Percentiles rank a stretch among this genome's conserved stretches.
phyloP scores from a whole-genome alignment of 2,888 invertebrate genomes.

The Drosophila differens region DNA sequence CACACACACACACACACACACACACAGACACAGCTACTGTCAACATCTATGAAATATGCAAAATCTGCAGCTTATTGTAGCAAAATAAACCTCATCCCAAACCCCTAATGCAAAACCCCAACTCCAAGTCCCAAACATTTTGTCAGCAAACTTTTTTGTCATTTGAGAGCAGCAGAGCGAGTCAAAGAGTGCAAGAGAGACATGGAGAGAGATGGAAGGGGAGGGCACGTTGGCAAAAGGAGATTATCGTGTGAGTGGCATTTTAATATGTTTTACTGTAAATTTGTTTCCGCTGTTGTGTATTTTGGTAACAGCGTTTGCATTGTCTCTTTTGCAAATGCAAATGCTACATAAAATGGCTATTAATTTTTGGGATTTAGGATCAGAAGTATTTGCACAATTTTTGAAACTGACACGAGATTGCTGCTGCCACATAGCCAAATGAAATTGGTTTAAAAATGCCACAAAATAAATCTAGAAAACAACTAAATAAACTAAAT shows the following conservation, averaged over 20 bases:
- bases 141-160: slow-evolving; percentile 60
- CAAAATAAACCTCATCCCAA: slow-evolving; percentile 58
- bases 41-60: slow-evolving; percentile 77
- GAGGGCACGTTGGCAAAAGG: slow-evolving; percentile 33
- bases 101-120: slow-evolving; percentile 22
- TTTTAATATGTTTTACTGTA: slow-evolving; percentile 74
- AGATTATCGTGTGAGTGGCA: slow-evolving; percentile 77
- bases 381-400: slow-evolving; percentile 30
- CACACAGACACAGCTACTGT: slow-evolving; percentile 33
- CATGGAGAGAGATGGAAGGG: not conserved
- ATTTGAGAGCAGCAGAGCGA: slow-evolving; percentile 29
- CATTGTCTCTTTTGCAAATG: slow-evolving; percentile 29
- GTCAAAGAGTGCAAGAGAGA: not conserved
- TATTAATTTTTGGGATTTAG: slow-evolving; percentile 71
- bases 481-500: not conserved
- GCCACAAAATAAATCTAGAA: not conserved
- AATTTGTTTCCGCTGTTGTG: slow-evolving; percentile 53
- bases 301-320: slow-evolving; percentile 39
- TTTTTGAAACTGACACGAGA: slow-evolving; percentile 28
- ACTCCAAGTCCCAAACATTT: slow-evolving; percentile 42
- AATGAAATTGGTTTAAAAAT: slow-evolving; percentile 20
- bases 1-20: slow-evolving; percentile 6
- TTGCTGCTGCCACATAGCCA: slow-evolving; percentile 15
- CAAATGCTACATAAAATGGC: slow-evolving; percentile 63
- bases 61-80: slow-evolving; percentile 78